These are phyloP conservation scores for Wasmannia auropunctata DNA, from an alignment of 1,140 invertebrate genomes.

Conservation along the genomic window DNA sequence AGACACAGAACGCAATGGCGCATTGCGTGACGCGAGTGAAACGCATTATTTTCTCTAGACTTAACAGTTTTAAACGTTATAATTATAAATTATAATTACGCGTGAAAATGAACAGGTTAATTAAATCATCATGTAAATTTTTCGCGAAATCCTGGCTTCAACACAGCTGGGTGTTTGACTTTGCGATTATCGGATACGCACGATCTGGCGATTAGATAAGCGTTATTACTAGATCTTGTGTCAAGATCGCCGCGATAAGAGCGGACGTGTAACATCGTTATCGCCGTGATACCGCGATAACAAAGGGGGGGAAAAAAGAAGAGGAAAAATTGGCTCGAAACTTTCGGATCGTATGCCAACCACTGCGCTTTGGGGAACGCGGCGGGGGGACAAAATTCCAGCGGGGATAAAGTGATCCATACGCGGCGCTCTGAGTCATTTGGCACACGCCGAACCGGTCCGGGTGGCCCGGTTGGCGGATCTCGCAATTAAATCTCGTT, in stretches of 20 bases:
- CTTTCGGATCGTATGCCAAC: neutral
- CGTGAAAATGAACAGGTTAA: neutral
- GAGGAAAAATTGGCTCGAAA: neutral
- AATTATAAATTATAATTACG: neutral
- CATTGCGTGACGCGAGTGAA: neutral
- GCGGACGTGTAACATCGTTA: neutral
- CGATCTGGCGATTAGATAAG: slow-evolving; percentile 19
- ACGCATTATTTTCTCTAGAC: neutral
- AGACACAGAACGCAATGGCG: neutral
- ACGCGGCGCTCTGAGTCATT: neutral
- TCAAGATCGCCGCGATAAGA: neutral
- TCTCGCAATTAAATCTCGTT: slow-evolving; percentile 71
- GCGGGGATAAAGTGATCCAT: neutral
- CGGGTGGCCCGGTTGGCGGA: neutral
- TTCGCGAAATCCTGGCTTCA: neutral
- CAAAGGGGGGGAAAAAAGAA: neutral
- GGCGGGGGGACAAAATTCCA: neutral
- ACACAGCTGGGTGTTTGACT: neutral
- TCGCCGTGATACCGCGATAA: neutral
- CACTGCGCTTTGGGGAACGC: slow-evolving; percentile 25
- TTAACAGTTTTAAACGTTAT: neutral
- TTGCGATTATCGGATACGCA: neutral
- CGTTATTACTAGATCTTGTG: neutral
- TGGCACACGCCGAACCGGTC: slow-evolving; percentile 12
- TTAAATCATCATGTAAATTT: neutral